phyloP scores from a whole-genome alignment of 2,113 vertebrate genomes.

The Poecile atricapillus region DNA sequence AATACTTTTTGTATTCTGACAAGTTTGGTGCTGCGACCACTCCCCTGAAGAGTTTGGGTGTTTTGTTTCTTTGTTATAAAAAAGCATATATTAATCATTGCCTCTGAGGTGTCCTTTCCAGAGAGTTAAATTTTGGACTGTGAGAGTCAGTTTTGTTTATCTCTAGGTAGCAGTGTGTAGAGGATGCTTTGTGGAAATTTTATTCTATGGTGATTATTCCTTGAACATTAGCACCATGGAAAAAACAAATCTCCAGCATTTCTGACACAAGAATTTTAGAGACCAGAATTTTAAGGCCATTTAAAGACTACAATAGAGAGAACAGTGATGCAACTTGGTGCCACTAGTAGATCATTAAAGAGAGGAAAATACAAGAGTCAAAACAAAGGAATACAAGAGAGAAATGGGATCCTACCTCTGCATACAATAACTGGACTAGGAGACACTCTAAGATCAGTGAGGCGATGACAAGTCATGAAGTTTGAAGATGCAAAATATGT shows the following conservation, averaged over 20 bases:
- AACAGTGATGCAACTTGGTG: background rate
- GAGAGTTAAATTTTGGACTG: background rate
- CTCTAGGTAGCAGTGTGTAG: background rate
- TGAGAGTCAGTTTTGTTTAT: background rate
- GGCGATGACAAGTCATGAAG: background rate
- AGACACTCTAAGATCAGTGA: background rate
- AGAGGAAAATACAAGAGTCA: background rate
- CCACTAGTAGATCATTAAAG: background rate
- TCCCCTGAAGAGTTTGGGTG: background rate
- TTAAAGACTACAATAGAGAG: background rate
- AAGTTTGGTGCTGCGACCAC: background rate
- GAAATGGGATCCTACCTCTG: rapidly evolving
- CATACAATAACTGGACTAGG: background rate
- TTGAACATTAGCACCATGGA: background rate
- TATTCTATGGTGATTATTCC: background rate
- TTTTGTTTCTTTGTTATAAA: background rate
- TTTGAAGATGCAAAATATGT: background rate
- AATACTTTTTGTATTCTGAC: background rate
- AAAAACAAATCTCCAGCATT: background rate
- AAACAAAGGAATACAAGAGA: background rate
- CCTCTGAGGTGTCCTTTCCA: background rate
- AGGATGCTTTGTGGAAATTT: background rate
- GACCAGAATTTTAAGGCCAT: background rate
- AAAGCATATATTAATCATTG: background rate
- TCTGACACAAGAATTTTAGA: background rate